These are phyloP conservation scores for Chloropsis cyanopogon DNA, from an alignment of 2,113 vertebrate species.

Conservation along the genomic window DNA sequence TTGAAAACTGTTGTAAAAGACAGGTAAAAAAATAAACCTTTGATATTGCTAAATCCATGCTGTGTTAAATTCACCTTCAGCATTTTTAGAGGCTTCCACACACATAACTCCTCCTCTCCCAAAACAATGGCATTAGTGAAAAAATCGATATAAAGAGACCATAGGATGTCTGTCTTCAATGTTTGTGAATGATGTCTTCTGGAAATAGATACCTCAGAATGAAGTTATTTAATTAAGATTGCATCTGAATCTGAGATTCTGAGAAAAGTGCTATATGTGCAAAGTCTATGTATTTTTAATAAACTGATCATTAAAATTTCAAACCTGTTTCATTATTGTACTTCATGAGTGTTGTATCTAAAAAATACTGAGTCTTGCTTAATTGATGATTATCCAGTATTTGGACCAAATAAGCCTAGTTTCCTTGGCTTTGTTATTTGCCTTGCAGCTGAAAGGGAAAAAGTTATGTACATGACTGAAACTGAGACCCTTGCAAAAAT, in stretches of 20 bases:
- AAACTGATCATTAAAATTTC: constrained; percentile 2
- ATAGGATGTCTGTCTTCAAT: not conserved
- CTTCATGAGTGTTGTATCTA: not conserved
- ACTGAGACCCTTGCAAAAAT: not conserved
- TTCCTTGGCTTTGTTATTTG: not conserved
- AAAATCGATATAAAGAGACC: not conserved
- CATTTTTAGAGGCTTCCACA: not conserved
- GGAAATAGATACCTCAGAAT: not conserved
- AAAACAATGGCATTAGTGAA: not conserved
- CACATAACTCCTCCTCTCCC: not conserved
- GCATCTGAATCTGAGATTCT: not conserved
- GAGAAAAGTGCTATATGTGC: not conserved
- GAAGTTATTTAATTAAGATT: not conserved
- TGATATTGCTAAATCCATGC: not conserved
- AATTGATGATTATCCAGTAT: not conserved
- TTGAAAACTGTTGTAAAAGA: not conserved
- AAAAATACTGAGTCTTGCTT: not conserved
- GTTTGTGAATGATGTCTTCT: not conserved
- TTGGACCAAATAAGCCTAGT: not conserved
- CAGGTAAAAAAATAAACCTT: not conserved
- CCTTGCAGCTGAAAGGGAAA: not conserved
- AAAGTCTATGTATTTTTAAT: constrained; percentile 12
- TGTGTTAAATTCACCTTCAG: not conserved
- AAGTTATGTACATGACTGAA: not conserved
- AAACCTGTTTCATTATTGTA: not conserved